Conservation (phyloP, 2,113 vertebrate genomes). For the Cryptotis parvus region DNA sequence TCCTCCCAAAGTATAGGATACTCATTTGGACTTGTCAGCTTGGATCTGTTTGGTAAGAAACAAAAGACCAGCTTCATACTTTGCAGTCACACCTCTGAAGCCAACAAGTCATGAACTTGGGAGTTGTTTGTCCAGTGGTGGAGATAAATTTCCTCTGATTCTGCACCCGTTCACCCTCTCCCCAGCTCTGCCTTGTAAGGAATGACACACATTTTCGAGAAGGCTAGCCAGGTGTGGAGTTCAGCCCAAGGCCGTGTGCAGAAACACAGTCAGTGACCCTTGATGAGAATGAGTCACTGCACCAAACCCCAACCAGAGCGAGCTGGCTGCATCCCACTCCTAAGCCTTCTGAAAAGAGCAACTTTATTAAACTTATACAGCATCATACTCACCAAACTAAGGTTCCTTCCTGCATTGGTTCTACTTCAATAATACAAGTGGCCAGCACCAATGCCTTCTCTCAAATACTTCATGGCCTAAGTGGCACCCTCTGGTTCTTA, state of each 20-base stretch:
- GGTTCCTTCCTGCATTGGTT: not conserved
- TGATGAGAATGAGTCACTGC: slow-evolving; percentile 73
- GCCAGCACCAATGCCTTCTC: not conserved
- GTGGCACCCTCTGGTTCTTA: not conserved
- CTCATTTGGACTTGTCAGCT: slow-evolving; percentile 10
- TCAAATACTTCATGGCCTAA: rapidly evolving
- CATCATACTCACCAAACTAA: not conserved
- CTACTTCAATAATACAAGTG: rapidly evolving
- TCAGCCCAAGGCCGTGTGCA: slow-evolving; percentile 77
- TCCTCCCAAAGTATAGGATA: slow-evolving; percentile 35
- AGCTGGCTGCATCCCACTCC: slow-evolving; percentile 56
- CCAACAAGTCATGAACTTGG: slow-evolving; percentile 72
- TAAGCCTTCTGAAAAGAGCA: slow-evolving; percentile 57
- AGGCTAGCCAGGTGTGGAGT: slow-evolving; percentile 82
- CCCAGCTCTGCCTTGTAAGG: slow-evolving; percentile 56
- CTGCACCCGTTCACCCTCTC: slow-evolving; percentile 45
- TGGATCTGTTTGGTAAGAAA: slow-evolving; percentile 43
- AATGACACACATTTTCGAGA: slow-evolving; percentile 83
- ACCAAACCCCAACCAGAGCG: not conserved
- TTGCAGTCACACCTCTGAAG: slow-evolving; percentile 65
- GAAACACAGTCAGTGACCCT: slow-evolving; percentile 70
- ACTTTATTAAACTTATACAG: not conserved
- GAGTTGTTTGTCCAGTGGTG: slow-evolving; percentile 71
- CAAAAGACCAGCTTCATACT: slow-evolving; percentile 58
- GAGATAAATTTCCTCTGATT: slow-evolving; percentile 78